Evolutionary conservation across 1,140 invertebrate genomes (phyloP), one percentile per base, ranked within the genome.

Genomic region (Manduca sexta): DNA sequence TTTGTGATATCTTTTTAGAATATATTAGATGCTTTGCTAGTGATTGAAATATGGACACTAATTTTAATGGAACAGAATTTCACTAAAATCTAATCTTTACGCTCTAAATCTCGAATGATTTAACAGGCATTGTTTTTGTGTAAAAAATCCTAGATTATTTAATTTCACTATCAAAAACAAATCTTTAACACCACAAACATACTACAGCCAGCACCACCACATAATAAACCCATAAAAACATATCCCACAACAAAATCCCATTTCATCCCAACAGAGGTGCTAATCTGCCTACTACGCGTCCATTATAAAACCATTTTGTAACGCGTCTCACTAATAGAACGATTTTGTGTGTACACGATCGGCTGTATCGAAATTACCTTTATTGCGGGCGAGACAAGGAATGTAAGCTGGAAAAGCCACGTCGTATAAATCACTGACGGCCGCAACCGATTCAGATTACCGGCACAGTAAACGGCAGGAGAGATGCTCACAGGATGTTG

Each of bases 391-490:
- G 56, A 69, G 63, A 69, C 65, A 67, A 66, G 62, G 59, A 58
- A 65, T 64, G 56, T 35, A 44, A n/a, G n/a, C 48, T 44, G 38
- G 64, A 60, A 72, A 50, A 64, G 58, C 58, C 59, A 64, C 62
- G 60, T 71, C 66, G 52, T 77, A 83, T 83, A 83, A 80, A 80
- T 80, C 79, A 77, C 63, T 60, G 49, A 45, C 59, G 33, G 52
- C 38, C 59, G 67, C 65, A 71, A 80, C 73, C 68, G 78, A 79
- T 78, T 75, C 72, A 74, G 68, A 74, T 69, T 74, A 60, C 61
- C 37, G 45, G 34, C 48, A 39, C 42, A 68, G 60, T 64, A 65
- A 56, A 64, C 52, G 52, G 44, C 18, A 43, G 43, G 33, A 41
- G 51, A 43, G 45, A 55, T 45, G 56, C 26, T 39, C 33, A 44